Conservation (phyloP, 1,140 invertebrate species). For the Drosophila suzukii region DNA sequence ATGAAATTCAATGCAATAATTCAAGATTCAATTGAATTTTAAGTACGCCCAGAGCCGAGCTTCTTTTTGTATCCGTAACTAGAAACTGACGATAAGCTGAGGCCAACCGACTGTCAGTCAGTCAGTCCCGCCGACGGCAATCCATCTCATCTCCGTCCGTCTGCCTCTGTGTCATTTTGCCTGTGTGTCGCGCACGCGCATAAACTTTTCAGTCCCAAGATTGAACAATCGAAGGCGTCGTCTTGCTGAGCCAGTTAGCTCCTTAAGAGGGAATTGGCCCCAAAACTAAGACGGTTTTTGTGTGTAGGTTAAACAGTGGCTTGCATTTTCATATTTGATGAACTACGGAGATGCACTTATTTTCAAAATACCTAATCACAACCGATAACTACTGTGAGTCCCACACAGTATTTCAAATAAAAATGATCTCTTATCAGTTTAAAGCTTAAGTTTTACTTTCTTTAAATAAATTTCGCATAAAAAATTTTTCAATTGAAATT, state of each 20-base stretch:
- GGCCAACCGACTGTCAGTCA: slow-evolving; percentile 44
- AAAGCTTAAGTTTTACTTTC: too few species aligned
- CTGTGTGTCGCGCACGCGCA: slow-evolving; percentile 68
- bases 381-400: too few species aligned
- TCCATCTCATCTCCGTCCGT: slow-evolving; percentile 59
- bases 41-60: slow-evolving; percentile 66
- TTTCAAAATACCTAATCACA: too few species aligned
- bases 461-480: too few species aligned
- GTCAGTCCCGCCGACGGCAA: slow-evolving; percentile 66
- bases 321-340: not conserved
- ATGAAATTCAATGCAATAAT: slow-evolving; percentile 84
- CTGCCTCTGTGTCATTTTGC: slow-evolving; percentile 20
- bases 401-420: too few species aligned
- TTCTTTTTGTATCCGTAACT: slow-evolving; percentile 44
- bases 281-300: slow-evolving; percentile 36
- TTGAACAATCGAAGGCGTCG: slow-evolving; percentile 38
- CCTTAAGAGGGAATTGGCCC: slow-evolving; percentile 66
- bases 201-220: slow-evolving; percentile 31
- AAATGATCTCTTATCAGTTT: too few species aligned
- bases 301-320: not conserved
- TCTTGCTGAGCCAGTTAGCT: slow-evolving; percentile 33
- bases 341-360: too few species aligned
- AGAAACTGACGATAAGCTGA: slow-evolving; percentile 50
- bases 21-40: slow-evolving; percentile 84
- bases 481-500: too few species aligned